Base-by-base conservation (phyloP, 2,797 vertebrate species). In the Podargus strigoides region DNA sequence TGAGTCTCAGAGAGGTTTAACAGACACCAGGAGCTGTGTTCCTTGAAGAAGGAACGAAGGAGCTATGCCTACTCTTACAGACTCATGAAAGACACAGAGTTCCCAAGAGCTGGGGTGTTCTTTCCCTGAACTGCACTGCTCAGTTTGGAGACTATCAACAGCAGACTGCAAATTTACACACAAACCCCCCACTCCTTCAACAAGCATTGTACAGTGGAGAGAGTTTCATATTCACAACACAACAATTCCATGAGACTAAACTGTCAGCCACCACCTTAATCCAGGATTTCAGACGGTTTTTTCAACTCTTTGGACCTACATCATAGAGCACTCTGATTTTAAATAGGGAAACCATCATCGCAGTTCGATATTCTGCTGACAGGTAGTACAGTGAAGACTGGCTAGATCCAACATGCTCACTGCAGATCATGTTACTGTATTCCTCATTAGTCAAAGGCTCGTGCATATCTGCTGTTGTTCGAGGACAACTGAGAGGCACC, bases 391-490 rank as follows among this genome's bases (percentile, higher is more conserved):
- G 52, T 2, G 24, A 87, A 82, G 20, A 24, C 8, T 49, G 68
- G 56, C 8, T 24, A 59, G 39, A 69, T 34, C 19, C 32, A 78
- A 32, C 6, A 37, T 0, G 11, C 28, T 76, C 0, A 0, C 30
- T 59, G 62, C 36, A 69, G 72, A 73, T 49, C 37, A 49, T 3
- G 13, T 75, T 81, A 41, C n/a, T 53, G 2, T 5, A 27, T 20
- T 67, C 4, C 0, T 81, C 44, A 10, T 16, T 47, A 67, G 21
- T 8, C 41, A 60, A 67, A 68, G 41, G 53, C 59, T 87, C 41
- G 12, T 1, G 7, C 15, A 3, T 5, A 41, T 42, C 53, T 72
- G 36, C 34, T 68, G 1, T 3, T 52, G 41, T 41, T 52, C 59
- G 41, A 52, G 59, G 44, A 67, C 22, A 75, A n/a, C n/a, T 12